These are phyloP conservation scores for Mormyrus hasselquistii DNA, from an alignment of 2,797 vertebrate species.

Conservation along the genomic window DNA sequence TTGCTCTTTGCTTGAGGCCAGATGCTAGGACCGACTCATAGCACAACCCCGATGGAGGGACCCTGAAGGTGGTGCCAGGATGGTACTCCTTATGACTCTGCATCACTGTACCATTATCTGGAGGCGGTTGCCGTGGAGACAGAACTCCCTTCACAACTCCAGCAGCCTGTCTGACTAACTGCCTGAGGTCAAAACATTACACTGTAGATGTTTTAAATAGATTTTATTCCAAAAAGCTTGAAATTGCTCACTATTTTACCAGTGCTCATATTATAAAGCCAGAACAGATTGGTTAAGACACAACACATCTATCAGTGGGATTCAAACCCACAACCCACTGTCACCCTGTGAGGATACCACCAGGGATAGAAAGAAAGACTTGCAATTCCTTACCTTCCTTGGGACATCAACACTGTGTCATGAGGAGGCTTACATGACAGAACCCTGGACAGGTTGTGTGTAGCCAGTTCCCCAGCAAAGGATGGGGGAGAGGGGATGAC, in stretches of 20 bases:
- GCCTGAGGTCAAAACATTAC: not conserved
- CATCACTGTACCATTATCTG: not conserved
- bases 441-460: not conserved
- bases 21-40: not conserved
- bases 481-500: not conserved
- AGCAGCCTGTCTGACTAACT: not conserved
- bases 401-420: not conserved
- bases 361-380: not conserved
- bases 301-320: not conserved
- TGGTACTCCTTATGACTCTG: not conserved
- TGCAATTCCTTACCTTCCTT: not conserved
- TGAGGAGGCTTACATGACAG: not conserved
- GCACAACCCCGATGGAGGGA: not conserved
- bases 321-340: not conserved
- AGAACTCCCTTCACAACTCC: not conserved
- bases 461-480: constrained; percentile 1
- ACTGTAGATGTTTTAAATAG: not conserved
- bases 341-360: not conserved
- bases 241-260: not conserved
- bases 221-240: not conserved
- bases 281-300: not conserved
- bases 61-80: not conserved
- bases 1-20: not conserved
- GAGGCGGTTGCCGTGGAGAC: constrained; percentile 2
- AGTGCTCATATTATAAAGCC: not conserved